phyloP scores from a whole-genome alignment of 2,888 invertebrate genomes.

The Cephus nigrinus region DNA sequence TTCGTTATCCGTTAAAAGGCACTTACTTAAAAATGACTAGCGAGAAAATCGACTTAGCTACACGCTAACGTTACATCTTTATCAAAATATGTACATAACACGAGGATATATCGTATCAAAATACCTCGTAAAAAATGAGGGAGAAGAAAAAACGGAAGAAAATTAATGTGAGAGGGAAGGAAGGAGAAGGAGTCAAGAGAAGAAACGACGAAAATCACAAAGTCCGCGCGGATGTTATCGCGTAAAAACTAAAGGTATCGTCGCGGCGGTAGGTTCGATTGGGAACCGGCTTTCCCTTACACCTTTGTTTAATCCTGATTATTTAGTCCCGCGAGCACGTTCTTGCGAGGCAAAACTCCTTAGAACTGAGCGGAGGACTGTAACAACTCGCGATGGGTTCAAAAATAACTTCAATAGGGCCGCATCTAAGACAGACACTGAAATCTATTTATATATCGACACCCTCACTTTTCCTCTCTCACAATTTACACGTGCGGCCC shows the following conservation, averaged over 20 bases:
- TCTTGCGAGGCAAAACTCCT: conserved; percentile 38
- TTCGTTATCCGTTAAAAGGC: not conserved
- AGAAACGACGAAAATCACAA: not conserved
- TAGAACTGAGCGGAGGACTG: conserved; percentile 49
- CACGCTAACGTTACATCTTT: conserved; percentile 17
- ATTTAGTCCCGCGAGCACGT: conserved; percentile 20
- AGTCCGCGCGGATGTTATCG: not conserved
- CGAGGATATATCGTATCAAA: conserved; percentile 22
- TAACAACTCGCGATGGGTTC: conserved; percentile 49
- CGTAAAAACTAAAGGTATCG: not conserved
- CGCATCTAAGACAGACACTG: conserved; percentile 48
- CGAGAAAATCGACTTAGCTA: not conserved
- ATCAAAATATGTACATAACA: conserved; percentile 22
- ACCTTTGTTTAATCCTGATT: conserved; percentile 5
- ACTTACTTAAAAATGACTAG: not conserved
- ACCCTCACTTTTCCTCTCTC: conserved; percentile 33
- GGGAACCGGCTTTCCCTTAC: not conserved
- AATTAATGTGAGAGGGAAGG: not conserved
- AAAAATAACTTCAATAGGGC: conserved; percentile 58
- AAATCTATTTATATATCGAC: conserved; percentile 52
- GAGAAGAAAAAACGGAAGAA: conserved; percentile 2
- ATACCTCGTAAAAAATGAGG: conserved; percentile 17
- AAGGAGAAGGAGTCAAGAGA: not conserved
- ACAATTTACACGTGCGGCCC: conserved; percentile 45
- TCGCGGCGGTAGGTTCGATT: not conserved